Conservation (phyloP, 2,888 invertebrate genomes). For the Ophion costatus region DNA sequence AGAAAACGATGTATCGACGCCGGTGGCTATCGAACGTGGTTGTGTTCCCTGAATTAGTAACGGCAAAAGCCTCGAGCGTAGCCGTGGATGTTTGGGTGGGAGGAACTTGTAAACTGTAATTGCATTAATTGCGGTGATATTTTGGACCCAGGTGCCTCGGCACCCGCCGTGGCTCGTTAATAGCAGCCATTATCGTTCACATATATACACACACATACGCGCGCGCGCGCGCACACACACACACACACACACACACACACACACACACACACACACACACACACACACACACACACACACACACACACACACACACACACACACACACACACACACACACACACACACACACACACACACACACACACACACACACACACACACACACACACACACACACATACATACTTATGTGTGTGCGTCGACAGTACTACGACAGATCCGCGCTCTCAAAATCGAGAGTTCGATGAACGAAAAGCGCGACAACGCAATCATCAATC, state of each 20-base stretch:
- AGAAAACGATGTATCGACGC: slow-evolving; percentile 40
- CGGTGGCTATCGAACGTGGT: slow-evolving; percentile 18
- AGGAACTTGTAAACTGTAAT: slow-evolving; percentile 83
- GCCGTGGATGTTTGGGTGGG: slow-evolving; percentile 69
- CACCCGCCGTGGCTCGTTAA: slow-evolving; percentile 81
- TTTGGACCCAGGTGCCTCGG: slow-evolving; percentile 82
- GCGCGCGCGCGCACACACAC: not conserved
- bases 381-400: slow-evolving; percentile 31
- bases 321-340: not conserved
- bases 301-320: slow-evolving; percentile 8
- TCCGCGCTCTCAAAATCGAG: slow-evolving; percentile 34
- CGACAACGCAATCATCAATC: slow-evolving; percentile 18
- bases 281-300: no score
- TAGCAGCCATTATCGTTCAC: slow-evolving; percentile 81
- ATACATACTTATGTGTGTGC: not conserved
- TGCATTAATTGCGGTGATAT: slow-evolving; percentile 83
- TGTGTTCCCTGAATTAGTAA: slow-evolving; percentile 68
- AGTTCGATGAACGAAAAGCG: slow-evolving; percentile 66
- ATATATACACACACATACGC: slow-evolving; percentile 30
- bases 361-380: no score
- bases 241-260: no score
- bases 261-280: no score
- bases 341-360: no score
- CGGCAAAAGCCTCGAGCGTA: slow-evolving; percentile 55
- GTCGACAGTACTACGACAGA: not conserved